Evolutionary conservation across 1,140 invertebrate species (phyloP).

Genomic region (Popillia japonica): DNA sequence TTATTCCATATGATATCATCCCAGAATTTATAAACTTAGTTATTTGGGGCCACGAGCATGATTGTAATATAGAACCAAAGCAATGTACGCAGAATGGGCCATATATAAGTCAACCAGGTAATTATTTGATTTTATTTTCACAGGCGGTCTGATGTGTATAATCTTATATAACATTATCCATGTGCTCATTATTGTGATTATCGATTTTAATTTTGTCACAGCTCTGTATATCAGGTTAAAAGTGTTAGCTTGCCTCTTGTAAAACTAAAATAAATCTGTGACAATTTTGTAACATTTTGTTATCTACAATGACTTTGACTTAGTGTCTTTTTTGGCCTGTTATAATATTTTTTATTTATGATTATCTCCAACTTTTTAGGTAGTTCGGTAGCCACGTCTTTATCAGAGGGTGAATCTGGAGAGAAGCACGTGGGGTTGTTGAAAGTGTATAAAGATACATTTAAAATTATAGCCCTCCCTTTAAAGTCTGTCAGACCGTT

Average conservation of each 20-base stretch:
- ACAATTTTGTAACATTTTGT: too few species aligned
- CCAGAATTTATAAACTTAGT: slow-evolving; percentile 90
- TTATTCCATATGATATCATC: slow-evolving; percentile 85
- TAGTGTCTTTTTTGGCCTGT: too few species aligned
- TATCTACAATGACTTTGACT: too few species aligned
- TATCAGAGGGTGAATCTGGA: slow-evolving; percentile 22
- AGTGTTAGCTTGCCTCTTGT: too few species aligned
- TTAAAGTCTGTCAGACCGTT: slow-evolving; percentile 28
- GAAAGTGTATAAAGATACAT: background rate
- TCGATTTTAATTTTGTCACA: too few species aligned
- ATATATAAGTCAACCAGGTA: slow-evolving; percentile 89
- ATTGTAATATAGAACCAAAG: slow-evolving; percentile 84
- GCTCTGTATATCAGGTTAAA: too few species aligned
- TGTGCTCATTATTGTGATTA: too few species aligned
- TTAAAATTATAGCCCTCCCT: slow-evolving; percentile 2
- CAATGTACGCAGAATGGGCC: slow-evolving; percentile 68
- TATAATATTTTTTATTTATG: too few species aligned
- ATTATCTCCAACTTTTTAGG: background rate
- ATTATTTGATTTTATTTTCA: background rate
- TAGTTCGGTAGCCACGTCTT: slow-evolving; percentile 36
- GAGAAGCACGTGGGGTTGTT: slow-evolving; percentile 20
- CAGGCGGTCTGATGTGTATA: too few species aligned
- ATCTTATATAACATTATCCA: too few species aligned
- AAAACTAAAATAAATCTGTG: too few species aligned
- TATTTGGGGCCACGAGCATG: slow-evolving; percentile 99